These are phyloP conservation scores for Indicator maculatus DNA, from an alignment of 2,113 vertebrate species.

Conservation along the genomic window DNA sequence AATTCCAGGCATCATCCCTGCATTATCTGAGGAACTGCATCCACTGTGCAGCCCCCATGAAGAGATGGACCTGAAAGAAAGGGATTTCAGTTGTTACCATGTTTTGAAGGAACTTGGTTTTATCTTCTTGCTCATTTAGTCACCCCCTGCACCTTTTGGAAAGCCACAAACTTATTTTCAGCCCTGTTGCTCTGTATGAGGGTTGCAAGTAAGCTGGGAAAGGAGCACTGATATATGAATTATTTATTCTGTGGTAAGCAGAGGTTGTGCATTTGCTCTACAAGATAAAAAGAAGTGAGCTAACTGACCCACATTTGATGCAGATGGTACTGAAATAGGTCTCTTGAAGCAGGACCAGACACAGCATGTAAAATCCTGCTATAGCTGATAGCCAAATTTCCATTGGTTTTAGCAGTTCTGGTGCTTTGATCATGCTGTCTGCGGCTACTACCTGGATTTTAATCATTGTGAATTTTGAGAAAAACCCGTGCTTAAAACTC, in stretches of 20 bases:
- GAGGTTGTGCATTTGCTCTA: background rate
- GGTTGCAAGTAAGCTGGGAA: background rate
- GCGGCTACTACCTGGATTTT: background rate
- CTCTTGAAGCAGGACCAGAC: background rate
- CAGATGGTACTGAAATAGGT: background rate
- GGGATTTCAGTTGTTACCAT: background rate
- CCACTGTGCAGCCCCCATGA: background rate
- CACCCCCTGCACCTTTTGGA: background rate
- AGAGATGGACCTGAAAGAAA: background rate
- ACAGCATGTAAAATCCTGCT: background rate
- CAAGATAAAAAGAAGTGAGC: background rate
- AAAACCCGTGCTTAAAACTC: fast-evolving
- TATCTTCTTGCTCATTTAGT: background rate
- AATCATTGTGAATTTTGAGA: background rate
- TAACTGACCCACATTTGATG: background rate
- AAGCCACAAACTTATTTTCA: background rate
- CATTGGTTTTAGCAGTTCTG: background rate
- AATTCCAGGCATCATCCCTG: background rate
- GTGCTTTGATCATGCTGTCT: background rate
- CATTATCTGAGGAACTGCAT: background rate
- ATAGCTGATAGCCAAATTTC: background rate
- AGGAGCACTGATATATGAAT: background rate
- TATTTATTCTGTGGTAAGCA: background rate
- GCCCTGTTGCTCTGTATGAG: background rate
- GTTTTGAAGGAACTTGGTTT: background rate